phyloP scores from a whole-genome alignment of 1,140 invertebrate genomes.

The Chironomus tepperi region DNA sequence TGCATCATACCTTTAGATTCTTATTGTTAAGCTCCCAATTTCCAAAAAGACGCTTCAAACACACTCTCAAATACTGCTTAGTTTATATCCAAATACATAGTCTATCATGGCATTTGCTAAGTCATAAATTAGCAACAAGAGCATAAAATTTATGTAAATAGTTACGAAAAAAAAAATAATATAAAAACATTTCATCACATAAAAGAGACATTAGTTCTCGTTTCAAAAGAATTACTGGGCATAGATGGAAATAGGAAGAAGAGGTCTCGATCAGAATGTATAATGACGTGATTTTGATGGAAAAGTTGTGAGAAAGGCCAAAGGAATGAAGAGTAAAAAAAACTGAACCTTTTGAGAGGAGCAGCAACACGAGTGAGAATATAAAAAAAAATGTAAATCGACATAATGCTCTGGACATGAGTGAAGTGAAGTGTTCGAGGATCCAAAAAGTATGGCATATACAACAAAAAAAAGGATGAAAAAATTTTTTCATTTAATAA shows the following conservation, averaged over 20 bases:
- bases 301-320: not conserved
- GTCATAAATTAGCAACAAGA: no score
- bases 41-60: no score
- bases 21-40: no score
- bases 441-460: no score
- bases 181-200: not conserved
- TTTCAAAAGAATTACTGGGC: not conserved
- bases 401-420: not conserved
- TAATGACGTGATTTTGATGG: slow-evolving; percentile 21
- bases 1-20: no score
- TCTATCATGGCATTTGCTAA: no score
- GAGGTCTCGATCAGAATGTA: slow-evolving; percentile 1
- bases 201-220: not conserved
- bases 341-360: not conserved
- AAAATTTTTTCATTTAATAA: not conserved
- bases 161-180: not conserved
- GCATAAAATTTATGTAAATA: no score
- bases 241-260: not conserved
- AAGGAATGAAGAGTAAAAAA: not conserved
- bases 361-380: not conserved
- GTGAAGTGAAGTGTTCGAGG: not conserved
- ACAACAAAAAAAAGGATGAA: not conserved
- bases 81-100: no score
- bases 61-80: no score
- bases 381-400: not conserved